These are phyloP conservation scores for Diloba caeruleocephala DNA, from an alignment of 2,888 invertebrate species.

Conservation along the genomic window DNA sequence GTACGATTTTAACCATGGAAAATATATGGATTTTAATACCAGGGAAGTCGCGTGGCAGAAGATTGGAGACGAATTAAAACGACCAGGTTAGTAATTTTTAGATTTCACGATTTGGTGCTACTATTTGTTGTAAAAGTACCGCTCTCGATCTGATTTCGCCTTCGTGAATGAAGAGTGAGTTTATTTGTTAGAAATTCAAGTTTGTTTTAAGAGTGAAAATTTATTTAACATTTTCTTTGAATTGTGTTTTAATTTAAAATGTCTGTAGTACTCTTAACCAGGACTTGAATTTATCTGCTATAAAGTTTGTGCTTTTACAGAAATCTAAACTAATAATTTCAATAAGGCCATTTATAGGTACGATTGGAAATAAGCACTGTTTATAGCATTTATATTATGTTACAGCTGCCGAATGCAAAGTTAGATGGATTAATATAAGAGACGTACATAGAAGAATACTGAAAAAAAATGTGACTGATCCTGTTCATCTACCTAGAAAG, in stretches of 20 bases:
- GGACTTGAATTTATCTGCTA: too few species aligned
- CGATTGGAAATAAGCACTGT: too few species aligned
- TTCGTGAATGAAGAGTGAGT: conserved; percentile 15
- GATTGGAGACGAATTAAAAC: conserved; percentile 80
- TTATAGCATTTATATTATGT: conserved; percentile 33
- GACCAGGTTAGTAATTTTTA: conserved; percentile 73
- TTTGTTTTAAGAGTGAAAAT: too few species aligned
- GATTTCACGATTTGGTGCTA: conserved; percentile 44
- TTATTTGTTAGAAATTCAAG: not conserved
- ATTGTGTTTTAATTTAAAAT: not conserved
- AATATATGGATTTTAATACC: conserved; percentile 82
- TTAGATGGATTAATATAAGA: conserved; percentile 83
- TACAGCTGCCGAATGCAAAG: conserved; percentile 81
- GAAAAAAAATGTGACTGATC: conserved; percentile 61
- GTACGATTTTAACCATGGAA: conserved; percentile 75
- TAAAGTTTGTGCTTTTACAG: too few species aligned
- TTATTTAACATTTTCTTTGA: not conserved
- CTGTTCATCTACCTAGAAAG: conserved; percentile 55
- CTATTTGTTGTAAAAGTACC: conserved; percentile 21
- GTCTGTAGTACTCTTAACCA: too few species aligned
- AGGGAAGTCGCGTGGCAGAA: conserved; percentile 84
- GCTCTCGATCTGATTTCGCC: not conserved
- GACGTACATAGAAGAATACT: conserved; percentile 81
- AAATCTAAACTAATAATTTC: too few species aligned
- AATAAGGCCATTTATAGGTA: too few species aligned